Evolutionary conservation across 1,140 invertebrate genomes (phyloP), one percentile per base, ranked within the genome.

Genomic region (Drosophila tani): DNA sequence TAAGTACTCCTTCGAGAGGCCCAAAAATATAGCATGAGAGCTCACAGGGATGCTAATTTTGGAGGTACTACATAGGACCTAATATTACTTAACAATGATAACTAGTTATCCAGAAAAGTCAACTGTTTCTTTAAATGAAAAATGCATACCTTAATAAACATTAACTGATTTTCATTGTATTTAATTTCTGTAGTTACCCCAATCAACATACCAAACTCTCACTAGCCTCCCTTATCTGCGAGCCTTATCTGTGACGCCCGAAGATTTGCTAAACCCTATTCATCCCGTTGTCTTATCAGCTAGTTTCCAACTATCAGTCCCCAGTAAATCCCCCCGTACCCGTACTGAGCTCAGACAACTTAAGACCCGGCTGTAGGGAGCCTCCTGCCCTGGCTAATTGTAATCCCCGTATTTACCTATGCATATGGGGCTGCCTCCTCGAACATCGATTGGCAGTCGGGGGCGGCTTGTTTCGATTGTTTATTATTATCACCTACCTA

Each of bases 401-500:
- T 70, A 75, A 47, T 53, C 76, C 50, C 40, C 50, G 50, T 65
- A 70, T 82, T 81, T 70, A 60, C 67, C 62, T 70, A 69, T 83
- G 62, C 59, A 76, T 70, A 49, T 59, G 27, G 12, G 21, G 32
- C 32, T 40, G 17, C 43, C 67, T 51, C 35, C 24, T 46, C 49
- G 53, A 40, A 65, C 67, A 66, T 88, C 85, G 84, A 87, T 87
- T 87, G 83, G 85, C 53, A 81, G 76, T 79, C 70, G 73, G 67
- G 62, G 83, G 66, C 70, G 83, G 82, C 64, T 64, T 85, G 81
- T 76, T 71, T 90, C 85, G 82, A 90, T 90, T 88, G 85, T 88
- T 88, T 88, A 90, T 90, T 90, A 88, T 88, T 85, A 88, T 88
- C 85, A 88, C 85, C 85, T 90, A 85, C 85, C 85, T 90, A 88